Evolutionary conservation across 1,140 invertebrate species (phyloP).

Genomic region (Drosophila nigrodunni): DNA sequence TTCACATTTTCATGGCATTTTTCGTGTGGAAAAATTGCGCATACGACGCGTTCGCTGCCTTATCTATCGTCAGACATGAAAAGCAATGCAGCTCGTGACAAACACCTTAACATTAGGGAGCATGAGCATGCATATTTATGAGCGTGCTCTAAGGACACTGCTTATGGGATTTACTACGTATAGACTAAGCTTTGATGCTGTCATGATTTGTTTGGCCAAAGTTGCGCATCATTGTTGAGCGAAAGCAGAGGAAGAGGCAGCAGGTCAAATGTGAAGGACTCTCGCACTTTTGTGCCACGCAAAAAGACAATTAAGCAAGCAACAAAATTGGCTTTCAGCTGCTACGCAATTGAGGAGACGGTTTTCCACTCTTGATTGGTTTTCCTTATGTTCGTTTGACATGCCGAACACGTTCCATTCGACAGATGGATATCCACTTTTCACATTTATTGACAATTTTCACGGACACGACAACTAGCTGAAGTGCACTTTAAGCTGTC

Average conservation of each 20-base stretch:
- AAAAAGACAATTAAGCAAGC: slow-evolving; percentile 35
- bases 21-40: slow-evolving; percentile 19
- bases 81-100: slow-evolving; percentile 12
- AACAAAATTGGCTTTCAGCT: slow-evolving; percentile 42
- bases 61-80: slow-evolving; percentile 39
- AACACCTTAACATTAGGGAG: slow-evolving; percentile 7
- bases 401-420: slow-evolving; percentile 62
- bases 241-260: neutral
- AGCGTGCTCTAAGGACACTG: slow-evolving; percentile 41
- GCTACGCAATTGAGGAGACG: neutral
- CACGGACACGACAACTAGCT: slow-evolving; percentile 13
- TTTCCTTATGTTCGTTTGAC: slow-evolving; percentile 11
- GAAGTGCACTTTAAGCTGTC: slow-evolving; percentile 51
- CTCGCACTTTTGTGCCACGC: slow-evolving; percentile 4
- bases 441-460: slow-evolving; percentile 73
- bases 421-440: slow-evolving; percentile 56
- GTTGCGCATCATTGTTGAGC: slow-evolving; percentile 27
- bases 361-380: slow-evolving; percentile 42
- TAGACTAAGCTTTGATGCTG: slow-evolving; percentile 21
- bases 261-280: neutral
- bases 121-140: slow-evolving; percentile 76
- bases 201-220: slow-evolving; percentile 55
- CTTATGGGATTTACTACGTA: slow-evolving; percentile 40
- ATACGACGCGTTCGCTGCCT: slow-evolving; percentile 44
- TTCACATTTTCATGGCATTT: neutral